Percentiles rank a stretch among this genome's conserved stretches.
Evolutionary conservation across 2,797 vertebrate species (phyloP).

Genomic region (Characodon lateralis): DNA sequence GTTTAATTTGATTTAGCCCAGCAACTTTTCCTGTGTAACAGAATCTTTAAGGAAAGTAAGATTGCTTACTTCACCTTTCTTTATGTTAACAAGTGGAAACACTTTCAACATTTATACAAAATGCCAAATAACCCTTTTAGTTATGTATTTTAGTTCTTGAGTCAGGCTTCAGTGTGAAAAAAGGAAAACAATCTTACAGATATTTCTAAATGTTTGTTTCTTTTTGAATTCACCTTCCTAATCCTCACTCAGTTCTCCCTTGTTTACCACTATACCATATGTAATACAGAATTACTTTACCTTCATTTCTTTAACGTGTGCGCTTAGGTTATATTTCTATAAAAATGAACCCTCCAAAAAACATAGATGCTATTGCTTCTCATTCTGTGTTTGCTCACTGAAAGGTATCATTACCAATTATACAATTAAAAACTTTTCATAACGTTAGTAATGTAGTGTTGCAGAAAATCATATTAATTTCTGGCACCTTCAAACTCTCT

Average conservation of each 20-base stretch:
- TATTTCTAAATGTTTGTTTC: constrained; percentile 24
- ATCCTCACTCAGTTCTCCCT: constrained; percentile 24
- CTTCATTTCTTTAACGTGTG: constrained; percentile 14
- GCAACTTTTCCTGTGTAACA: too few species aligned
- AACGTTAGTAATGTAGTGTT: constrained; percentile 1
- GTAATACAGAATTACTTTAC: constrained; percentile 21
- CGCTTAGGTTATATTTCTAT: constrained; percentile 3
- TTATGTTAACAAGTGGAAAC: too few species aligned
- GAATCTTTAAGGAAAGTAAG: too few species aligned
- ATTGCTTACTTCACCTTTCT: too few species aligned
- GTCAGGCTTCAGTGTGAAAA: too few species aligned
- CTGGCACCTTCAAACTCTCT: not conserved
- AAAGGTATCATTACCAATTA: not conserved
- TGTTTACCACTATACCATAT: constrained; percentile 28
- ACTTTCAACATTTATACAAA: too few species aligned
- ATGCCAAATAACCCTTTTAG: too few species aligned
- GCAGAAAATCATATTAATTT: not conserved
- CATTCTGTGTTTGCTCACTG: not conserved
- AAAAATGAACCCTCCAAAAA: constrained; percentile 20
- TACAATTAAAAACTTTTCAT: not conserved
- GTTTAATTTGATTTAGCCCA: too few species aligned
- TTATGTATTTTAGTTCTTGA: too few species aligned
- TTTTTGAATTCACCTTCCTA: not conserved
- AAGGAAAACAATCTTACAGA: not conserved
- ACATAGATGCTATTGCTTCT: constrained; percentile 2